Evolutionary conservation across 1,140 invertebrate genomes (phyloP), one percentile per base, ranked within the genome.

Genomic region (Contarinia nasturtii): DNA sequence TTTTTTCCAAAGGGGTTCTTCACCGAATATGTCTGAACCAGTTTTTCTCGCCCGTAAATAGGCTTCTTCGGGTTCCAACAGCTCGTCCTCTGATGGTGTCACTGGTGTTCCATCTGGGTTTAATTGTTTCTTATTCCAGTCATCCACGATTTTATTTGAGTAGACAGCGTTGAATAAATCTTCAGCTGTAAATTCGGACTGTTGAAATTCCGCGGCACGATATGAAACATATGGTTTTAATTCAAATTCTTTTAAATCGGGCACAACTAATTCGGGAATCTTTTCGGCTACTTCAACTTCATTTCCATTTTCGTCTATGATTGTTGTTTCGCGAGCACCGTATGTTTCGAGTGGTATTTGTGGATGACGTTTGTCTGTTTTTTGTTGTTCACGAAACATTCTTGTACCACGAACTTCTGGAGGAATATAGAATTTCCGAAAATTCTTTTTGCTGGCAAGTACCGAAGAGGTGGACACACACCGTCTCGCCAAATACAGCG

Each of bases 211-310:
- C 10, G 72, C 65, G 1, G 75, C 73, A 64, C 73, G 74, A 55
- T 95, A 96, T 0, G 87, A 88, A 0, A 96, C 92, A 59, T 97
- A 97, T 0, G 93, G 88, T 64, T 92, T 93, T 20, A 97, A 67
- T 66, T 79, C 63, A 57, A 74, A 88, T 50, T 70, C 76, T 53
- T 73, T 79, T 4, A 97, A 65, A 61, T 94, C 78, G 1, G 93
- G 93, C 15, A 96, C 91, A 50, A 97, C 77, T 14, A 96, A 57
- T 60, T 95, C 83, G 11, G 91, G 89, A 51, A 92, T 77, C 77
- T 83, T 88, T 74, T 96, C 91, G n/a, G 80, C 79, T 15, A 95
- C 62, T 18, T 56, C 52, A 2, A 79, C 63, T 62, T 74, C 86
- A 51, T 67, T 65, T 15, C 72, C 71, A 40, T 75, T 65, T 2